A percentile compares a stretch with the other conserved stretches of the same genome.
Conservation (phyloP, 2,888 invertebrate species). For the Pardosa pseudoannulata region DNA sequence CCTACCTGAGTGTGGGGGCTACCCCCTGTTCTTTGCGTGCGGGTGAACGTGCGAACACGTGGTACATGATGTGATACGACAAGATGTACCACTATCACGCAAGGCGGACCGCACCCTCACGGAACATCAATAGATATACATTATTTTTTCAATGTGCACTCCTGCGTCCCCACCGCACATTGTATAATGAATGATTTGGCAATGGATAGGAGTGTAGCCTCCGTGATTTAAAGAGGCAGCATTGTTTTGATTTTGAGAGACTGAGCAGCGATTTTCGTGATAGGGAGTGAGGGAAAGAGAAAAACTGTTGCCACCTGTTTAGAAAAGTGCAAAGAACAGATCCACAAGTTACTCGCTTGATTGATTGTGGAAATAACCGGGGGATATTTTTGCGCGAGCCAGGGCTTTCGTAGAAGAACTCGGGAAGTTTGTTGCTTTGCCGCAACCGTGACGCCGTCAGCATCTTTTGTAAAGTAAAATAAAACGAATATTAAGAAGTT, state of each 20-base stretch:
- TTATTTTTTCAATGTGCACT: constrained; percentile 34
- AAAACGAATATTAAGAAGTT: not conserved
- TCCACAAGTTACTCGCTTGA: not conserved
- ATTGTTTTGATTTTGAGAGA: constrained; percentile 51
- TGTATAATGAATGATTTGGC: constrained; percentile 54
- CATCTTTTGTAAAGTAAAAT: not conserved
- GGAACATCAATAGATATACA: constrained; percentile 40
- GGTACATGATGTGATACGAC: constrained; percentile 48
- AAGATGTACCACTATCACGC: constrained; percentile 53
- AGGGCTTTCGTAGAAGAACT: not conserved
- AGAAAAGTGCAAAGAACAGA: constrained; percentile 3
- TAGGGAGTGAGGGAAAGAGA: not conserved
- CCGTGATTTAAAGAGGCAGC: constrained; percentile 33
- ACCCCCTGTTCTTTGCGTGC: not conserved
- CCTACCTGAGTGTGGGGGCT: not conserved
- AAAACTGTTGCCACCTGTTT: constrained; percentile 11
- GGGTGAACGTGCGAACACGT: constrained; percentile 37
- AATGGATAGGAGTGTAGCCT: constrained; percentile 43
- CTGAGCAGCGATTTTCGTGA: constrained; percentile 16
- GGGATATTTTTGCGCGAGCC: not conserved
- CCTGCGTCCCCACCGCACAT: constrained; percentile 10
- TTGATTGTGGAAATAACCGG: not conserved
- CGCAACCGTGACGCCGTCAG: not conserved
- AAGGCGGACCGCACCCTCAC: constrained; percentile 46
- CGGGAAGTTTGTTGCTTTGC: not conserved